These are phyloP conservation scores for Noctua pronuba DNA, from an alignment of 2,888 invertebrate genomes.

Conservation along the genomic window DNA sequence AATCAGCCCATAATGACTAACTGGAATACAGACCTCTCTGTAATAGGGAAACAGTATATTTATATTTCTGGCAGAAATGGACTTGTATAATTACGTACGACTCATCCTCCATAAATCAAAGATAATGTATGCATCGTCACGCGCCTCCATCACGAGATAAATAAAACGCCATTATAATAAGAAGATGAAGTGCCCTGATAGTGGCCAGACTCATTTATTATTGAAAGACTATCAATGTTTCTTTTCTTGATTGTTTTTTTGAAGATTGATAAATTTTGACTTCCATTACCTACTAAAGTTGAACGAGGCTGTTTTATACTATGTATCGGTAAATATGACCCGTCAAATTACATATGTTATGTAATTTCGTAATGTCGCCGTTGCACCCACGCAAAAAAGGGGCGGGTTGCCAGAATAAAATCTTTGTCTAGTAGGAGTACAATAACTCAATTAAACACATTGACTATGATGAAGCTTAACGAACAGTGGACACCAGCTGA, in stretches of 20 bases:
- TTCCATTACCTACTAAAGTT: background rate
- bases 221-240: background rate
- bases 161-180: conserved; percentile 31
- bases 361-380: no score
- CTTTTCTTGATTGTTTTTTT: background rate
- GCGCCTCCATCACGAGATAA: conserved; percentile 28
- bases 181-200: conserved; percentile 4
- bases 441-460: background rate
- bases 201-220: background rate
- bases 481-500: background rate
- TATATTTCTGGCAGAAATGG: conserved; percentile 1
- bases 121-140: conserved; percentile 42
- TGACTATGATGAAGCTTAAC: background rate
- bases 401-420: background rate
- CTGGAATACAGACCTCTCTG: background rate
- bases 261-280: background rate
- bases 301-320: no score
- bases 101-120: conserved; percentile 30
- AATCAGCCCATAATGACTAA: background rate
- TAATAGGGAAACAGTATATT: background rate
- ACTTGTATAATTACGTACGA: conserved; percentile 24
- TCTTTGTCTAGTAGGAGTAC: background rate
- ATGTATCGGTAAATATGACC: no score
- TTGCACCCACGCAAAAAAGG: background rate
- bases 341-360: no score